Evolutionary conservation across 1,140 invertebrate species (phyloP).

Genomic region (Zaprionus tsacasi): DNA sequence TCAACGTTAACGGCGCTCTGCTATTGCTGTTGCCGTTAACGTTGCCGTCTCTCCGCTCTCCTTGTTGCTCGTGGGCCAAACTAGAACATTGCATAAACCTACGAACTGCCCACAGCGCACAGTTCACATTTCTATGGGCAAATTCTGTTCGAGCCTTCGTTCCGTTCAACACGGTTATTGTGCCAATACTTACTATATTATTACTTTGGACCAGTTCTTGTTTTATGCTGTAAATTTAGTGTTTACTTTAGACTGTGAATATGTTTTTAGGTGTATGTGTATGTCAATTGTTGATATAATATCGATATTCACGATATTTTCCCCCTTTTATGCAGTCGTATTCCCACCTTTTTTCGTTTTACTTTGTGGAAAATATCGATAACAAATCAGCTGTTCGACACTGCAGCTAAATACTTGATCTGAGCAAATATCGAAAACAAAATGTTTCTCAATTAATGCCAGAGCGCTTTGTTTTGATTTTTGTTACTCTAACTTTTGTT

Average conservation of each 20-base stretch:
- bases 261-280: conserved; percentile 44
- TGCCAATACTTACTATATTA: conserved; percentile 26
- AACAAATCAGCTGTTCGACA: conserved; percentile 14
- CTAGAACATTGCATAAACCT: conserved; percentile 80
- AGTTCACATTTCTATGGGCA: conserved; percentile 58
- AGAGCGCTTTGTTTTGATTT: conserved; percentile 3
- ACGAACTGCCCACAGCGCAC: conserved; percentile 52
- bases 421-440: background rate
- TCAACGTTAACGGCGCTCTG: conserved; percentile 42
- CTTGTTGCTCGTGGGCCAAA: conserved; percentile 55
- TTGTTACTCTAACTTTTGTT: background rate
- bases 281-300: conserved; percentile 55
- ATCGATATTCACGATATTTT: conserved; percentile 48
- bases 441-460: background rate
- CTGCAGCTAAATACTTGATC: background rate
- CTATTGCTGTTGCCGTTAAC: conserved; percentile 22
- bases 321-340: conserved; percentile 15
- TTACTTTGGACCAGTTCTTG: conserved; percentile 14
- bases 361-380: conserved; percentile 18
- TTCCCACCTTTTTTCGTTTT: conserved; percentile 16
- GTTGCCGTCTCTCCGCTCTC: conserved; percentile 29
- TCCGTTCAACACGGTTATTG: conserved; percentile 17
- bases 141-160: conserved; percentile 17
- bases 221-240: conserved; percentile 43
- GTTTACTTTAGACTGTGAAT: conserved; percentile 52